Evolutionary conservation across 1,140 invertebrate genomes (phyloP).

Genomic region (Palaemon carinicauda): DNA sequence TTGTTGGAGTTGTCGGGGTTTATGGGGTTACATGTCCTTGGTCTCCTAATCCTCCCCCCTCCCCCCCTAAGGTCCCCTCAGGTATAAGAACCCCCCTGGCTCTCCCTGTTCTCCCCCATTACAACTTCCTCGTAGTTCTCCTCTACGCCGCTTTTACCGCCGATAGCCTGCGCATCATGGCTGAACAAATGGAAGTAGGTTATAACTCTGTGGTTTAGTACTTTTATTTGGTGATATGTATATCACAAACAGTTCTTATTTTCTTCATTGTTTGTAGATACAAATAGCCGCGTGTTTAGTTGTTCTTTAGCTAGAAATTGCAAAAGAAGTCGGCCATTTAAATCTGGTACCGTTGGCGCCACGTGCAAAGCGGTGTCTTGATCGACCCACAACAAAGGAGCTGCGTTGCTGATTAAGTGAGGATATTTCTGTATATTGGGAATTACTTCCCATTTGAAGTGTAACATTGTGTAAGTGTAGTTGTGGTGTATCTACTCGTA

Average conservation of each 20-base stretch:
- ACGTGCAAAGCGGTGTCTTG: conserved; percentile 14
- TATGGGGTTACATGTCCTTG: too few relatives aligned
- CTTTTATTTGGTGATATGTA: too few relatives aligned
- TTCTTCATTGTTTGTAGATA: too few relatives aligned
- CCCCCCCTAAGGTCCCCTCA: too few relatives aligned
- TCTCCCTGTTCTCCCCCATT: neutral
- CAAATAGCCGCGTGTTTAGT: neutral
- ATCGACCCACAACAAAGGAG: conserved; percentile 52
- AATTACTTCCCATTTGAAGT: neutral
- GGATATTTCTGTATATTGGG: neutral
- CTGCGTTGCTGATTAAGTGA: neutral
- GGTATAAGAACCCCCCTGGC: neutral
- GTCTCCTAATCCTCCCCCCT: too few relatives aligned
- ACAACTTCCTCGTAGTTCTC: neutral
- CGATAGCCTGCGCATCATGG: conserved; percentile 37
- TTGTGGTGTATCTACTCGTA: too few relatives aligned
- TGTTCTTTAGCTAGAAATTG: too few relatives aligned
- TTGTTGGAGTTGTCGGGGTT: too few relatives aligned
- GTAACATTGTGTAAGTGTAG: too few relatives aligned
- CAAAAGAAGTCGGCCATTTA: neutral
- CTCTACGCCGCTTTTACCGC: neutral
- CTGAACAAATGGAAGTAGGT: conserved; percentile 47
- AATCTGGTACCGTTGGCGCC: conserved; percentile 32
- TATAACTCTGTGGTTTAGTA: too few relatives aligned
- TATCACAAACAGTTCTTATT: too few relatives aligned